phyloP scores from a whole-genome alignment of 2,888 invertebrate species.

The Drosophila anomelani region DNA sequence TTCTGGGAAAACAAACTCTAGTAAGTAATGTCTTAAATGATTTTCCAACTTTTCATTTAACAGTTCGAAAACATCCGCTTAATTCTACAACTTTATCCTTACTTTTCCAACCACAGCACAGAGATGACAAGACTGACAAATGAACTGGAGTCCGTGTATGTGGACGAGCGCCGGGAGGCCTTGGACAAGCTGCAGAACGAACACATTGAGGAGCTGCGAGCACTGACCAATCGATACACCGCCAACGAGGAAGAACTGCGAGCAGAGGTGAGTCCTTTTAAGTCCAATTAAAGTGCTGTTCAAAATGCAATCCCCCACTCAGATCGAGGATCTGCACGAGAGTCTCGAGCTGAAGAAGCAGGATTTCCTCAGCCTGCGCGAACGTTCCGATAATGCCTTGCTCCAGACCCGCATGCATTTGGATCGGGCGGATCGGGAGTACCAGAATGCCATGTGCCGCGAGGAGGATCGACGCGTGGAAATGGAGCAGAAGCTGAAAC shows the following conservation, averaged over 20 bases:
- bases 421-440: slow-evolving; percentile 84
- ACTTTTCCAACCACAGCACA: slow-evolving; percentile 79
- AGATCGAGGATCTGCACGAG: slow-evolving; percentile 89
- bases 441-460: slow-evolving; percentile 83
- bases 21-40: slow-evolving; percentile 63
- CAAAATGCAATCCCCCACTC: slow-evolving; percentile 42
- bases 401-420: slow-evolving; percentile 84
- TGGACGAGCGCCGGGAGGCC: slow-evolving; percentile 87
- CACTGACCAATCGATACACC: slow-evolving; percentile 86
- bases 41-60: too few relatives aligned
- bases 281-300: fast-evolving
- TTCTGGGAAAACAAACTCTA: slow-evolving; percentile 88
- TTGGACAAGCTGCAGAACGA: slow-evolving; percentile 86
- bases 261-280: slow-evolving; percentile 85
- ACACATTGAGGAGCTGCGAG: slow-evolving; percentile 86
- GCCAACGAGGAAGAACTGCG: slow-evolving; percentile 86
- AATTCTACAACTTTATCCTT: background rate
- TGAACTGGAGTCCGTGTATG: slow-evolving; percentile 87
- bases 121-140: slow-evolving; percentile 88
- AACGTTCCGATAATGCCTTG: slow-evolving; percentile 87
- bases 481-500: slow-evolving; percentile 77
- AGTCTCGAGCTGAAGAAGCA: slow-evolving; percentile 85
- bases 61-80: background rate
- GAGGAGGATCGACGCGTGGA: slow-evolving; percentile 83
- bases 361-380: slow-evolving; percentile 82